These are phyloP conservation scores for Lysandra bellargus DNA, from an alignment of 2,888 invertebrate genomes.

Conservation along the genomic window DNA sequence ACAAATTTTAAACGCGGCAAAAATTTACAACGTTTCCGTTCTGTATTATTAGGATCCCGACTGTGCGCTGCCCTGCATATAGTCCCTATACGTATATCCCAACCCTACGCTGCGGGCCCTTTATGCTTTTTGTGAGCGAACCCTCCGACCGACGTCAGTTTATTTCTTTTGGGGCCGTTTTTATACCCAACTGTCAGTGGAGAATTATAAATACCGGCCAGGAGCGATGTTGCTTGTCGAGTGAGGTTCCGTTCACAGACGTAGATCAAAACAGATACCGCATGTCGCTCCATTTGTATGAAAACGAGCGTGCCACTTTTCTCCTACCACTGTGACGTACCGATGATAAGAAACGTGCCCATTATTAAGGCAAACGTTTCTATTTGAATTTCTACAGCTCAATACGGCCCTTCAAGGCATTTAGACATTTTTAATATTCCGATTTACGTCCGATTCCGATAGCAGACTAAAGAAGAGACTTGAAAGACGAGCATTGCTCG, in stretches of 20 bases:
- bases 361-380: too few relatives aligned
- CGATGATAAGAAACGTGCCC: too few relatives aligned
- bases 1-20: not conserved
- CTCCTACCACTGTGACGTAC: too few relatives aligned
- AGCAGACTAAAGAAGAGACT: too few relatives aligned
- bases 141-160: conserved; percentile 40
- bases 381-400: too few relatives aligned
- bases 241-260: not conserved
- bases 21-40: conserved; percentile 5
- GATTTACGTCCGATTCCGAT: too few relatives aligned
- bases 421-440: too few relatives aligned
- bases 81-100: conserved; percentile 46
- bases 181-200: conserved; percentile 40
- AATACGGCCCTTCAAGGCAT: too few relatives aligned
- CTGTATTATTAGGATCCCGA: conserved; percentile 43
- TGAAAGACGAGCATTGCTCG: too few relatives aligned
- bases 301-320: too few relatives aligned
- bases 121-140: conserved; percentile 61
- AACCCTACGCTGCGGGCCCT: conserved; percentile 58
- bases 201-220: conserved; percentile 7
- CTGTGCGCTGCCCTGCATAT: conserved; percentile 54
- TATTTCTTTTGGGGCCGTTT: conserved; percentile 45
- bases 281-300: too few relatives aligned
- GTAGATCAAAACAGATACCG: too few relatives aligned
- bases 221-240: not conserved